Percentiles rank a stretch among this genome's conserved stretches.
Conservation (phyloP, 2,113 vertebrate genomes). For the Recurvirostra avosetta region DNA sequence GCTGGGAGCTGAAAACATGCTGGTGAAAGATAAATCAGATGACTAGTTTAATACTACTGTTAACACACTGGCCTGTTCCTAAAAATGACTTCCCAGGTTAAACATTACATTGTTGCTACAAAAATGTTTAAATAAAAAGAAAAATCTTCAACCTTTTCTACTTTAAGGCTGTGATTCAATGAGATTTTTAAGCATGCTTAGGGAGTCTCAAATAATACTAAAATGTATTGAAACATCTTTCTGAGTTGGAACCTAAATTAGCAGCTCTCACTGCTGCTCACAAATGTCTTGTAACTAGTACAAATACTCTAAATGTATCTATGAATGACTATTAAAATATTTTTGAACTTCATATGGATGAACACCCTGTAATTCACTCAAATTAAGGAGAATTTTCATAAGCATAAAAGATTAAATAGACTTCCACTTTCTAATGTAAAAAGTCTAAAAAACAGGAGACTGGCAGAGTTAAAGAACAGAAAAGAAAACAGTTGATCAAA, state of each 20-base stretch:
- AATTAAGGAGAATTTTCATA: not conserved
- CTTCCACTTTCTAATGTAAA: not conserved
- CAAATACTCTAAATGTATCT: not conserved
- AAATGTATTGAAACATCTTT: not conserved
- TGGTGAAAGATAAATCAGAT: constrained; percentile 56
- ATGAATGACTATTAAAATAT: not conserved
- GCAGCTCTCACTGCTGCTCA: not conserved
- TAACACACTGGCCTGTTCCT: not conserved
- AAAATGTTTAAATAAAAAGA: not conserved
- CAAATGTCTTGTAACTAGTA: not conserved
- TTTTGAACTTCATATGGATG: not conserved
- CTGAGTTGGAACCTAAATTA: not conserved
- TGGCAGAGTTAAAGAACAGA: not conserved
- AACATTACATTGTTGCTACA: not conserved
- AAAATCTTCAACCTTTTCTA: not conserved
- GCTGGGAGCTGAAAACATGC: constrained; percentile 87
- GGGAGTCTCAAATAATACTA: not conserved
- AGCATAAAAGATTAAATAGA: not conserved
- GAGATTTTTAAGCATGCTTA: not conserved
- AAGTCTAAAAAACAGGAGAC: not conserved
- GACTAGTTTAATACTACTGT: not conserved
- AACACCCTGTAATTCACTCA: not conserved
- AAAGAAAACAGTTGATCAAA: not conserved
- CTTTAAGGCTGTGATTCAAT: not conserved
- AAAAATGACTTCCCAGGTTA: not conserved